Base-by-base conservation (phyloP, 2,888 invertebrate species). In the Chaitophorus viminalis region DNA sequence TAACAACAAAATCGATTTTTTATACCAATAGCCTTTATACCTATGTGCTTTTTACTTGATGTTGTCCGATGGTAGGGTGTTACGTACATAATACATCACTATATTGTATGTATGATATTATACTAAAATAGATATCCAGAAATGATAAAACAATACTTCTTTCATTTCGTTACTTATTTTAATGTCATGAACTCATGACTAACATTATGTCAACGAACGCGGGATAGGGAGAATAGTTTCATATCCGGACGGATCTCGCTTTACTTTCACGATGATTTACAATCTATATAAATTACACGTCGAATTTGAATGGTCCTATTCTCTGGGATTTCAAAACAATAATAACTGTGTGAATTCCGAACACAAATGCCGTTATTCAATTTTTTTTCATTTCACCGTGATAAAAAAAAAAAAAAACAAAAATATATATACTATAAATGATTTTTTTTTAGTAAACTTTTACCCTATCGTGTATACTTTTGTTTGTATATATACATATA, bases 221-320 rank as follows among this genome's bases (percentile, higher is more conserved):
- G 68, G 84, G 52, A 68, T 68, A n/a, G 31, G n/a, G 46, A 85
- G 77, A 77, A 85, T 85, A 77, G 52, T 77, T 68, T 68, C 77
- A 68, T 52, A 85, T 77, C 84, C 84, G 84, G 84, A 52, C 76
- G 76, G 76, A 84, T 76, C 75, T 84, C 84, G 75, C 25, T 85
- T 84, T 84, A 84, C 83, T 75, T 46, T 76, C 68, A 68, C 31
- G 77, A 85, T 85, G 84, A 85, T 85, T 85, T 85, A 85, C 84
- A 85, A 85, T 85, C 68, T 77, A 85, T 77, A 85, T 85, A 85
- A 85, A 85, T 85, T 85, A 85, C 77, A 77, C 84, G 84, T 85
- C 84, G 84, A 85, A 85, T 85, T 85, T 85, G 84, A 85, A 85
- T 85, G 83, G 83, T 84, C 39, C 83, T 31, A 68, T 85, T 85